Base-by-base conservation (phyloP, 2,797 vertebrate species). In the Setipinna tenuifilis region DNA sequence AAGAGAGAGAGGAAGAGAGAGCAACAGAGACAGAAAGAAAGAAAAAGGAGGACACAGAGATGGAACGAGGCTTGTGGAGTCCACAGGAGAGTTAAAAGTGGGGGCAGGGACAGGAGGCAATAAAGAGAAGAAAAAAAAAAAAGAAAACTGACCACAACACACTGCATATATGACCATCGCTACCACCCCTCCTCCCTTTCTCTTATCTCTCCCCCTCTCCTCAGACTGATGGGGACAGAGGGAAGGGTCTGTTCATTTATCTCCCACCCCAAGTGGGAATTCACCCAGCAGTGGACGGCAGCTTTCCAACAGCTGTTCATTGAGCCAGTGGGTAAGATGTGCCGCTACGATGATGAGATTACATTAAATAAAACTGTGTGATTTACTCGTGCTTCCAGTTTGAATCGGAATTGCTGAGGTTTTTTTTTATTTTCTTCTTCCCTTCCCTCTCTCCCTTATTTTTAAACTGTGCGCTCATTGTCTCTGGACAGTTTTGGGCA, bases 341-440 rank as follows among this genome's bases (percentile, higher is more conserved):
- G 90, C 88, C 88, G 83, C 91, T 90, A 78, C 71, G 93, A 94
- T 94, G 94, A 93, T 92, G 90, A 94, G 93, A 94, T 94, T 92
- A 93, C 89, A 87, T 48, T 3, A 88, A 91, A 90, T 93, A 92
- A 91, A 88, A 82, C 50, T 68, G 48, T 54, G 46, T 78, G 83
- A 7, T 89, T 87, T 86, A 81, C 87, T 90, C 92, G 91, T 92
- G 91, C 92, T 90, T 88, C 23, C 86, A 58, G 86, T 86, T 58
- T 71, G 65, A 87, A 87, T 82, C 10, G 17, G 31, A 75, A 75
- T 75, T 17, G 35, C 68, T 75, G 68, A 75, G 31, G 17, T 75
- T 31, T 31, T 85, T 82, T 71, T 78, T 58, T 44, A n/a, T 35
- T n/a, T 7, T 3, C 88, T 84, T 48, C 46, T 48, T 3, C 10